phyloP scores from a whole-genome alignment of 2,113 vertebrate species.

The Falcunculus frontatus region DNA sequence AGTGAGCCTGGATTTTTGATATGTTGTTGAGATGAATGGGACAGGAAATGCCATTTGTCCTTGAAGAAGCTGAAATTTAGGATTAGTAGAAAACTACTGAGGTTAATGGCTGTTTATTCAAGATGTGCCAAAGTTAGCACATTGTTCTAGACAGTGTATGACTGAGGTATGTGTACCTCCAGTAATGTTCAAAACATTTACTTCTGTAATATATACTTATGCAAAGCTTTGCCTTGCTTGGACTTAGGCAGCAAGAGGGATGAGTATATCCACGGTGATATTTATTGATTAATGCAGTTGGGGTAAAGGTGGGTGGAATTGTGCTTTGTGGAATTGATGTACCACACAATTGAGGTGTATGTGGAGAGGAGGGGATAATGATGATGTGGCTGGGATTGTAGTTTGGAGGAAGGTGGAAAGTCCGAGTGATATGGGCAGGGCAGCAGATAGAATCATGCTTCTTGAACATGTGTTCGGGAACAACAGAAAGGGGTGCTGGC shows the following conservation, averaged over 20 bases:
- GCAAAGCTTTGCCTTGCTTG: not conserved
- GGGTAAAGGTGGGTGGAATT: not conserved
- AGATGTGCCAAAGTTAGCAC: not conserved
- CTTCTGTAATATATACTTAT: not conserved
- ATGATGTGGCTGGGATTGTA: not conserved
- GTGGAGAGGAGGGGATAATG: not conserved
- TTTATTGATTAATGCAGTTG: not conserved
- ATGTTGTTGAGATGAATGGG: not conserved
- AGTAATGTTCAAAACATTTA: not conserved
- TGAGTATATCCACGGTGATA: not conserved
- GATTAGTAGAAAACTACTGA: not conserved
- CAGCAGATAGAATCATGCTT: not conserved
- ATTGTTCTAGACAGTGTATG: not conserved
- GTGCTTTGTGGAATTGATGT: not conserved
- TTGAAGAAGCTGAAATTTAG: not conserved
- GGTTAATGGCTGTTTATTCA: not conserved
- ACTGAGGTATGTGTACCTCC: not conserved
- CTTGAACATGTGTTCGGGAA: rapidly evolving
- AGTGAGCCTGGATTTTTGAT: not conserved
- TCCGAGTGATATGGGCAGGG: not conserved
- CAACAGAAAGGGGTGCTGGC: not conserved
- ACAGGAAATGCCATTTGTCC: not conserved
- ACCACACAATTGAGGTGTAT: rapidly evolving
- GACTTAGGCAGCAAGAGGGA: not conserved
- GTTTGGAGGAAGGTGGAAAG: not conserved